Base-by-base conservation (phyloP, 2,888 invertebrate genomes). In the Tiliacea citrago region DNA sequence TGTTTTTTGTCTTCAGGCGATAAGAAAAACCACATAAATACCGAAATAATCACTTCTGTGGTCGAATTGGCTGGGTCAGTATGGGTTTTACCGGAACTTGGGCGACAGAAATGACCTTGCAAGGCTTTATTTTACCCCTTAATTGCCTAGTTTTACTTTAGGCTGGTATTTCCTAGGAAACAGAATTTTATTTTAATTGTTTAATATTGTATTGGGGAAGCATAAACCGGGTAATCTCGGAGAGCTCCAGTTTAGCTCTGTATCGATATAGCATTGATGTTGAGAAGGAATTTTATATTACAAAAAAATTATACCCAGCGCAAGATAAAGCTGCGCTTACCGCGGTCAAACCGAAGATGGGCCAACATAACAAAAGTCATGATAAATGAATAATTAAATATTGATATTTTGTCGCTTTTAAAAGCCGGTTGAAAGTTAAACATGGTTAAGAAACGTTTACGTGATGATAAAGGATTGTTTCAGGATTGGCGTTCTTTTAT, bases 1-100 rank as follows among this genome's bases (percentile, higher is more conserved):
- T 83, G 77, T 79, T 87, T 86, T 83, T 87, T 84, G 53, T 63
- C 74, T 68, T 72, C 68, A 81, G 24, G 62, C 63, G 71, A 82
- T 84, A 85, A 73, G 86, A 87, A 86, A 86, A 85, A 82, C 86
- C 84, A 68, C 80, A 73, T 77, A 72, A 68, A 75, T 79, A 75
- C 9, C 51, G 55, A 81, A 79, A 76, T 86, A 85, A 84, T 84
- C 55, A 73, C 66, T 47, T 63, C 53, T 84, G 85, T 45, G 85
- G 84, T 82, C 65, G 51, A 60, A 16, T 65, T 69, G 57, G 18
- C 35, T 16, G 61, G 68, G 49, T 65, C 57, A 57, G 53, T 71
- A 12, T 6, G 77, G 86, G 80, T 85, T 84, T 85, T 85, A 70
- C 86, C 76, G 65, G 75, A 79, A 84, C 61, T 74, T 58, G 3